Evolutionary conservation across 2,113 vertebrate species (phyloP).

Genomic region (Rhombomys opimus): DNA sequence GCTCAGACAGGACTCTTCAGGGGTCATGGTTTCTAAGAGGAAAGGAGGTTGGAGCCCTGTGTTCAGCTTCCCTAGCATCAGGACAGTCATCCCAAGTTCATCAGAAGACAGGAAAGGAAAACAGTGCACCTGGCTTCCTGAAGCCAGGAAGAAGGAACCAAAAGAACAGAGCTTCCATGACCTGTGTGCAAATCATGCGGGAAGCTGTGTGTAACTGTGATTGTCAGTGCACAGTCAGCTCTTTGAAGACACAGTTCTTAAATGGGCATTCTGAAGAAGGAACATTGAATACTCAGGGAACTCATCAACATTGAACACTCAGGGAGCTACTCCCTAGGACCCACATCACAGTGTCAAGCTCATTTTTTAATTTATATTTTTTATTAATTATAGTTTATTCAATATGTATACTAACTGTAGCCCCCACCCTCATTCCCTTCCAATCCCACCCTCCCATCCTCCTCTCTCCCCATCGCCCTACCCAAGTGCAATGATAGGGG

Average conservation of each 20-base stretch:
- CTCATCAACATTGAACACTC: not conserved
- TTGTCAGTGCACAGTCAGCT: not conserved
- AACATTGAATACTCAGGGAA: not conserved
- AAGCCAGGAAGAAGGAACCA: not conserved
- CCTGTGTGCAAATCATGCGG: no score
- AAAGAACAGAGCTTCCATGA: not conserved
- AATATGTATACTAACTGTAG: no score
- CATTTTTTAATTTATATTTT: no score
- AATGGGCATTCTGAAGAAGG: not conserved
- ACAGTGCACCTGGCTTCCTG: not conserved
- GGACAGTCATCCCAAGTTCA: not conserved
- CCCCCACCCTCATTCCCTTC: no score
- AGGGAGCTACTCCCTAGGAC: not conserved
- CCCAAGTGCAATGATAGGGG: no score
- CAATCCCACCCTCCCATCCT: no score
- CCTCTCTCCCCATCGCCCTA: no score
- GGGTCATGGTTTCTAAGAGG: accelerated
- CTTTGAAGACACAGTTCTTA: not conserved
- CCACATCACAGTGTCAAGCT: not conserved
- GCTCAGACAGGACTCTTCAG: not conserved
- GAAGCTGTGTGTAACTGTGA: not conserved
- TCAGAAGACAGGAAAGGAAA: not conserved
- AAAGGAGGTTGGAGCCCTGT: not conserved
- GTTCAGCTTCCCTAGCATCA: not conserved
- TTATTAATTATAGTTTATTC: no score